phyloP scores from a whole-genome alignment of 1,140 invertebrate species.

The Onthophagus taurus region DNA sequence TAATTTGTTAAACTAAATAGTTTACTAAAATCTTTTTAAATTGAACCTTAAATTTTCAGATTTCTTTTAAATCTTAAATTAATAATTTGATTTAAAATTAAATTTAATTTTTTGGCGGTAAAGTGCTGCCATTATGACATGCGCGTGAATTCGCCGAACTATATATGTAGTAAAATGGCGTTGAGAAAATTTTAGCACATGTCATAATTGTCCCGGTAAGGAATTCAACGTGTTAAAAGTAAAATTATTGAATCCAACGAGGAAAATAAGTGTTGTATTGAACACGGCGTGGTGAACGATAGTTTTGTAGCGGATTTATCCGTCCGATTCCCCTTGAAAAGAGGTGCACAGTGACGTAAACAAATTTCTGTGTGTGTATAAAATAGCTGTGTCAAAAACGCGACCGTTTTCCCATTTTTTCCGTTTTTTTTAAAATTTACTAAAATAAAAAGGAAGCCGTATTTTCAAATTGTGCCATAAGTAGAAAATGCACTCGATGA shows the following conservation, averaged over 20 bases:
- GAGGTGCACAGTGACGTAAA: slow-evolving; percentile 5
- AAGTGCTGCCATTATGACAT: neutral
- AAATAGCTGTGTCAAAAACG: slow-evolving; percentile 9
- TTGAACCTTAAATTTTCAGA: too few relatives aligned
- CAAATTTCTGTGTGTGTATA: slow-evolving; percentile 6
- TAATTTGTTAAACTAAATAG: too few relatives aligned
- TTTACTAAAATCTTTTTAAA: too few relatives aligned
- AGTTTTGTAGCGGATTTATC: neutral
- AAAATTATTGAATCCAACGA: neutral
- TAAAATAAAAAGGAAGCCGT: neutral
- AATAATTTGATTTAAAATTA: too few relatives aligned
- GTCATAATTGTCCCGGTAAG: slow-evolving; percentile 10
- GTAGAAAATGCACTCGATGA: too few relatives aligned
- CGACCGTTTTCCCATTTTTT: neutral
- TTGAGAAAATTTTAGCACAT: slow-evolving; percentile 7
- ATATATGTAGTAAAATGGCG: slow-evolving; percentile 7
- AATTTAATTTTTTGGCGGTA: too few relatives aligned
- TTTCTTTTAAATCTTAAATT: too few relatives aligned
- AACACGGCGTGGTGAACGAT: neutral
- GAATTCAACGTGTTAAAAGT: neutral
- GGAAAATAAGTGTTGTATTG: neutral
- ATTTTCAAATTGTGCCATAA: neutral
- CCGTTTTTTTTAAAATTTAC: neutral
- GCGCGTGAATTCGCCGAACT: neutral
- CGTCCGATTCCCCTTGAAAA: neutral